A percentile compares a stretch with the other conserved stretches of the same genome.
Evolutionary conservation across 2,797 vertebrate species (phyloP).

Genomic region (Poecilia picta): DNA sequence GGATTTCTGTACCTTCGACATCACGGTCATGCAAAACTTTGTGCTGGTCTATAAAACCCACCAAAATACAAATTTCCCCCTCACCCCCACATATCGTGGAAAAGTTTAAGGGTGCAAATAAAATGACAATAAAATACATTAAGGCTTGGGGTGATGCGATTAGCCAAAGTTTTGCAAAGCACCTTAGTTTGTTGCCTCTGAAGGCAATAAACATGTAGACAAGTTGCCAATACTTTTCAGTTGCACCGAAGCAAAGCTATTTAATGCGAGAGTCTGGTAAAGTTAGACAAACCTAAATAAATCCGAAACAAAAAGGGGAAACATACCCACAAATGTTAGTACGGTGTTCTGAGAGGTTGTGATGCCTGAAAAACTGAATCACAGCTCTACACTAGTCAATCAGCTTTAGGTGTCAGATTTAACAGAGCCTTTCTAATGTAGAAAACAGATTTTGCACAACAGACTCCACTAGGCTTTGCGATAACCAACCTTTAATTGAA

Average conservation of each 20-base stretch:
- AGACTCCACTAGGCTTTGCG: constrained; percentile 1
- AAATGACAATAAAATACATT: background rate
- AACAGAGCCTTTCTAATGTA: background rate
- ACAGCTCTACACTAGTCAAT: constrained; percentile 8
- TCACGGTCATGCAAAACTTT: background rate
- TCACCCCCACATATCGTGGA: background rate
- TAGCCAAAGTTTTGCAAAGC: constrained; percentile 7
- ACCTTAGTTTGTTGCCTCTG: constrained; percentile 12
- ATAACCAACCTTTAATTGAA: constrained; percentile 10
- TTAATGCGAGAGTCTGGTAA: constrained; percentile 11
- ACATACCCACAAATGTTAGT: constrained; percentile 35
- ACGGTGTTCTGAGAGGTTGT: constrained; percentile 30
- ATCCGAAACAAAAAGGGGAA: constrained; percentile 19
- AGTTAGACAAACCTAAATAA: constrained; percentile 19
- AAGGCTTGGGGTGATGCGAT: background rate
- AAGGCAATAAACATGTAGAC: constrained; percentile 23
- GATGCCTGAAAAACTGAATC: constrained; percentile 30
- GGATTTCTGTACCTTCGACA: background rate
- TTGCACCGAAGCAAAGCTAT: constrained; percentile 23
- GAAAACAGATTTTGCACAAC: background rate
- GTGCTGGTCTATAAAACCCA: background rate
- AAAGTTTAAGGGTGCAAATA: background rate
- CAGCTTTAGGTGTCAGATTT: background rate
- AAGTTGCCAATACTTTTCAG: background rate
- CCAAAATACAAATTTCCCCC: background rate